Evolutionary conservation across 2,113 vertebrate genomes (phyloP).

Genomic region (Elephas maximus): DNA sequence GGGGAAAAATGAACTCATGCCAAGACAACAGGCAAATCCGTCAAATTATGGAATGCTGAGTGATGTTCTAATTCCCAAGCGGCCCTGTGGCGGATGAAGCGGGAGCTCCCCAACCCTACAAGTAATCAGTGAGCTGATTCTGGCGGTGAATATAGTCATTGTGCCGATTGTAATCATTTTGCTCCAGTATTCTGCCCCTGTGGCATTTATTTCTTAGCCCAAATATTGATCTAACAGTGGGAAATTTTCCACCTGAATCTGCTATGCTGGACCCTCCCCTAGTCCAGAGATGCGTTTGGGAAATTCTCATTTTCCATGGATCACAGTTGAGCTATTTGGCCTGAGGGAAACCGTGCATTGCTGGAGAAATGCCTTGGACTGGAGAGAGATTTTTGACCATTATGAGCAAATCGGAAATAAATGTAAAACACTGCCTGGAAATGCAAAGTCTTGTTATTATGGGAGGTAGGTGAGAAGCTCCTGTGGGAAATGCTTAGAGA

Average conservation of each 20-base stretch:
- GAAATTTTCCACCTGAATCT: constrained; percentile 84
- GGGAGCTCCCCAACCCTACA: constrained; percentile 46
- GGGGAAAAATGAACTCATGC: constrained; percentile 52
- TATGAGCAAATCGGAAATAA: constrained; percentile 86
- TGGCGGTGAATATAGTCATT: constrained; percentile 74
- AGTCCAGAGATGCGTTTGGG: constrained; percentile 73
- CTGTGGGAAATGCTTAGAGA: constrained; percentile 79
- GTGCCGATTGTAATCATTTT: constrained; percentile 83
- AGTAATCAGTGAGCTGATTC: constrained; percentile 76
- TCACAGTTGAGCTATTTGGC: constrained; percentile 85
- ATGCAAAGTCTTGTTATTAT: constrained; percentile 85
- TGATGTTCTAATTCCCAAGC: constrained; percentile 77
- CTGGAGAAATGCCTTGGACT: constrained; percentile 80
- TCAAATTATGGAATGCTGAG: constrained; percentile 76
- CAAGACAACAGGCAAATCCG: constrained; percentile 66
- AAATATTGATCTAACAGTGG: constrained; percentile 85
- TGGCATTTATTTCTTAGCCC: constrained; percentile 84
- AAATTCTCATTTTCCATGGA: constrained; percentile 86
- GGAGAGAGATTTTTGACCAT: constrained; percentile 84
- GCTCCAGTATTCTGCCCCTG: constrained; percentile 81
- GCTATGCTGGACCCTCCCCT: constrained; percentile 78
- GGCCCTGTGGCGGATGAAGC: constrained; percentile 55
- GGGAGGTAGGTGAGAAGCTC: constrained; percentile 83
- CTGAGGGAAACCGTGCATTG: constrained; percentile 81
- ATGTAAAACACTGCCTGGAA: constrained; percentile 86